These are phyloP conservation scores for Macaca fascicularis DNA, from an alignment of 2,113 vertebrate species.

Conservation along the genomic window T2T-MFA8v1.1 NC_088380.1:88196001-88196500, in stretches of 20 bases:
- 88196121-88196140: not conserved
- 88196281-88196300: not conserved
- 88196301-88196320: slow-evolving; percentile 4
- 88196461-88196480: not conserved
- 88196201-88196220: not conserved
- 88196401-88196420: not conserved
- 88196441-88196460: not conserved
- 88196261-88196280: not conserved
- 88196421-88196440: not conserved
- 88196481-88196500: not conserved
- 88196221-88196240: not conserved
- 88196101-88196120: not conserved
- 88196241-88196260: not conserved
- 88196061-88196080: not conserved
- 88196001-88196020: not conserved
- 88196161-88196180: not conserved
- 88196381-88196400: not conserved
- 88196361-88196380: not conserved
- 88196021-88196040: not conserved
- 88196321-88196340: slow-evolving; percentile 16
- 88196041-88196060: not conserved
- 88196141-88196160: not conserved
- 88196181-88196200: not conserved
- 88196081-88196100: not conserved
- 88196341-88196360: not conserved